Evolutionary conservation across 2,797 vertebrate species (phyloP).

Genomic region (Glossophaga mutica): DNA sequence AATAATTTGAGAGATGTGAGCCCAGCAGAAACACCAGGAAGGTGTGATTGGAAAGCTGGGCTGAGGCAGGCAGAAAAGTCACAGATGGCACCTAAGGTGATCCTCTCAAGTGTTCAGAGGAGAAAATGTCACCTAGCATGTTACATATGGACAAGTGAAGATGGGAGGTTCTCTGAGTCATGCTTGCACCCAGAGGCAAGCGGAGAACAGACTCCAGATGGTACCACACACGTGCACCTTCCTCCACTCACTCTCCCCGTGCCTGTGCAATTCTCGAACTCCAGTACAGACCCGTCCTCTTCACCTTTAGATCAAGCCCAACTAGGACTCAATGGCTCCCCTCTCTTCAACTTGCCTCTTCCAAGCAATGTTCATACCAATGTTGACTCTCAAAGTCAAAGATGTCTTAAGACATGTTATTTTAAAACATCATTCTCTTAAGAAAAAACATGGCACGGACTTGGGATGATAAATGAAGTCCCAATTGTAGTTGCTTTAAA

Average conservation of each 20-base stretch:
- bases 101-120: background rate
- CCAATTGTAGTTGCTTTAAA: background rate
- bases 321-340: background rate
- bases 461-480: background rate
- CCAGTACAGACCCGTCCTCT: background rate
- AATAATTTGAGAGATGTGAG: background rate
- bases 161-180: background rate
- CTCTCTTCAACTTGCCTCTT: background rate
- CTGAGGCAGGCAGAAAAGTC: background rate
- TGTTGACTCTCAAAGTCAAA: background rate
- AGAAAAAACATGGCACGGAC: background rate
- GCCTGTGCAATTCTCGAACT: background rate
- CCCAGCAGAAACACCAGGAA: background rate
- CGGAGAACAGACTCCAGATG: background rate
- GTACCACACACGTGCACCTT: rapidly evolving
- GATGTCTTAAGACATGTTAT: background rate
- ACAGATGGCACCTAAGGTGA: background rate
- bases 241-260: background rate
- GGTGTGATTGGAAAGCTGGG: background rate
- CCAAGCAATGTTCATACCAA: background rate
- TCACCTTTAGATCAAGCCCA: background rate
- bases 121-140: background rate
- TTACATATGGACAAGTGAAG: rapidly evolving
- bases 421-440: background rate
- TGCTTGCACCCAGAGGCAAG: background rate